Base-by-base conservation (phyloP, 2,888 invertebrate species). In the Dasysyrphus albostriatus region DNA sequence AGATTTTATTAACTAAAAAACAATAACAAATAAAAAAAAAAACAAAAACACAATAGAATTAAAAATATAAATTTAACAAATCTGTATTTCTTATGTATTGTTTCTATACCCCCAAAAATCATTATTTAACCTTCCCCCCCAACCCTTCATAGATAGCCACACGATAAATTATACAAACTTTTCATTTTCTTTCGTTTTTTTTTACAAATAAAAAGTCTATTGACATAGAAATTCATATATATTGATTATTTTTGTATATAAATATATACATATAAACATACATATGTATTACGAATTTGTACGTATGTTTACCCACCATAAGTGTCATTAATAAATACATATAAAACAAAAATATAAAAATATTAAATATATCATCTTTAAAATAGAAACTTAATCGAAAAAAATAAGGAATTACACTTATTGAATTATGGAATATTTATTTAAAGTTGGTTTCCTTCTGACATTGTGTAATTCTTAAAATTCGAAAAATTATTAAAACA, bases 321-420 rank as follows among this genome's bases (percentile, higher is more conserved):
- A 89, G 89, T 89, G 90, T 90, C 90, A 89, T 89, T 90, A 89
- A 72, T 75, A 72, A 82, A 81, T 80, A 76, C 19, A 79, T 63
- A 88, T 78, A 87, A 73, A 56, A 58, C 42, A 81, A 82, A 59
- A 79, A 59, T 59, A 63, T 51, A 39, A 70, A 59, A 67, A 47
- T 10, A 42, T 61, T 24, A 1, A n/a, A n/a, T n/a, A 61, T 24
- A 61, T 39, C 61, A 61, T n/a, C 14, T 42, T 37, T 37, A 61
- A 58, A 59, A 34, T 37, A 37, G 58, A 58, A 34, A 16, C 7
- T 12, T 54, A 54, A 32, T 54, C 29, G 1, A 54, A n/a, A 32
- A 10, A 34, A 10, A n/a, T 16, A 56, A 16, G 8, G 0, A 32
- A 51, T 10, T 24, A 24, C 12, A 5, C 5, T 9, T 49, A 9